Conservation (phyloP, 2,113 vertebrate species). For the Sus scrofa region T2T-Sscrofa CM000820.6:99587001-99587500, state of each 20-base stretch:
- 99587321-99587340: conserved; percentile 69
- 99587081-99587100: not conserved
- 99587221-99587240: not conserved
- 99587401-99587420: no score
- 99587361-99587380: conserved; percentile 74
- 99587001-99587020: not conserved
- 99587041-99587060: not conserved
- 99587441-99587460: no score
- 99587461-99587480: no score
- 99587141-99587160: not conserved
- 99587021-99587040: conserved; percentile 4
- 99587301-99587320: not conserved
- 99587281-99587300: not conserved
- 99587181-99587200: not conserved
- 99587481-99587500: no score
- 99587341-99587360: conserved; percentile 75
- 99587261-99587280: not conserved
- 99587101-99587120: not conserved
- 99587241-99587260: not conserved
- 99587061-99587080: not conserved
- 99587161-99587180: not conserved
- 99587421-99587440: no score
- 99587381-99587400: conserved; percentile 19
- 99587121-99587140: not conserved
- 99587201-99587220: not conserved